Percentiles rank a stretch among this genome's conserved stretches.
Evolutionary conservation across 1,140 invertebrate species (phyloP).

Genomic region (Luehdorfia chinensis): DNA sequence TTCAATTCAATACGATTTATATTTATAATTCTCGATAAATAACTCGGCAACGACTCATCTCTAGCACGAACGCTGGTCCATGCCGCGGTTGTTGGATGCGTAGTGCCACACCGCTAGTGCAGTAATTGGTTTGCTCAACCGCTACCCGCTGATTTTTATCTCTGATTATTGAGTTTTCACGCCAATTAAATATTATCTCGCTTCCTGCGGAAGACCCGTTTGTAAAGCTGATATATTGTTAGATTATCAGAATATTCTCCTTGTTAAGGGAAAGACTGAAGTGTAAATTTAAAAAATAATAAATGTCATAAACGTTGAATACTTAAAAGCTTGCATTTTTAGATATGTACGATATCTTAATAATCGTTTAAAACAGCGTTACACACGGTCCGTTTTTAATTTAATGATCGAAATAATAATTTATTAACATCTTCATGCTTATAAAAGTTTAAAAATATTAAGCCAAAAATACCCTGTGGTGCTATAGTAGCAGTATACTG

Average conservation of each 20-base stretch:
- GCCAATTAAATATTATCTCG: constrained; percentile 72
- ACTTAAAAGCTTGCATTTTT: constrained; percentile 1
- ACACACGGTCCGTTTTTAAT: neutral
- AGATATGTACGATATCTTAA: neutral
- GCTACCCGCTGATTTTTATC: constrained; percentile 68
- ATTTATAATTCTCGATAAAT: no score
- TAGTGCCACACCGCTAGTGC: constrained; percentile 51
- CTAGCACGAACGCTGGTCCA: constrained; percentile 30
- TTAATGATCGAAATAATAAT: no score
- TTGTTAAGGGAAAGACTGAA: constrained; percentile 16
- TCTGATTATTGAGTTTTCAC: constrained; percentile 74
- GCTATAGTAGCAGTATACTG: no score
- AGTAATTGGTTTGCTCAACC: constrained; percentile 61
- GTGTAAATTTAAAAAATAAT: constrained; percentile 13
- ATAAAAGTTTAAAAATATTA: neutral
- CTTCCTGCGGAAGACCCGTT: constrained; percentile 58
- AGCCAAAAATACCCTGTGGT: neutral
- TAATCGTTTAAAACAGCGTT: no score
- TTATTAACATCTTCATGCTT: no score
- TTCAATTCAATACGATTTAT: no score
- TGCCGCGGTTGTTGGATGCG: constrained; percentile 47
- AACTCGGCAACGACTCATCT: constrained; percentile 19
- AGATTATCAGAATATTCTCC: constrained; percentile 27
- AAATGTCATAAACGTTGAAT: constrained; percentile 6
- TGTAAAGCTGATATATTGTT: constrained; percentile 42